These are phyloP conservation scores for Gastrophysa polygoni DNA, from an alignment of 2,888 invertebrate species.

Conservation along the genomic window DNA sequence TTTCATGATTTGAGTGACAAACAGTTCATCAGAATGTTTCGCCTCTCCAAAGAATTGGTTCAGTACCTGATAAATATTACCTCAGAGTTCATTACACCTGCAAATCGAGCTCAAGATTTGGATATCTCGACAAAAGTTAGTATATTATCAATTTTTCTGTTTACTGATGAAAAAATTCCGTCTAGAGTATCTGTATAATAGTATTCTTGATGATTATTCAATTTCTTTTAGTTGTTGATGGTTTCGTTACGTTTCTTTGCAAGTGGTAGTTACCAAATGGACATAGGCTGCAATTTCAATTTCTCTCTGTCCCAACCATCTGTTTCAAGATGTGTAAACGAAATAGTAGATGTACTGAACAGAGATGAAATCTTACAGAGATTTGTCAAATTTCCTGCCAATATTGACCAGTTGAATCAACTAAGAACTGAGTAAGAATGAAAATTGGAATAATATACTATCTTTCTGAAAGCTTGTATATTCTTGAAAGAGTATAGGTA, in stretches of 20 bases:
- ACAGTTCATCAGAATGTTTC: slow-evolving; percentile 8
- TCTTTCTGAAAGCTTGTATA: no score
- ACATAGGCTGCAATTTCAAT: slow-evolving; percentile 4
- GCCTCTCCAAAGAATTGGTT: no score
- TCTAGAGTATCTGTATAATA: no score
- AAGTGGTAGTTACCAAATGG: slow-evolving; percentile 11
- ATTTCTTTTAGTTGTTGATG: slow-evolving; percentile 10
- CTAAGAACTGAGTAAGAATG: slow-evolving; percentile 10
- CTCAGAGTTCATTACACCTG: slow-evolving; percentile 18
- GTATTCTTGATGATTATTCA: slow-evolving; percentile 3
- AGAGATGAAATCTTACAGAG: slow-evolving; percentile 1
- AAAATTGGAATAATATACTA: no score
- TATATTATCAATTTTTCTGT: no score
- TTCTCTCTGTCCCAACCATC: slow-evolving; percentile 11
- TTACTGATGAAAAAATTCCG: no score
- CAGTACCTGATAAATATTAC: no score
- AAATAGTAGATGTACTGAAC: slow-evolving; percentile 7
- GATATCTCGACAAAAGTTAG: slow-evolving; percentile 7
- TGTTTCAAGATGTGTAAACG: slow-evolving; percentile 4
- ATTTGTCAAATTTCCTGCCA: slow-evolving; percentile 11
- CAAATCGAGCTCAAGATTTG: slow-evolving; percentile 9
- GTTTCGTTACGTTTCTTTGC: slow-evolving; percentile 4
- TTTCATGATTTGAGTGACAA: slow-evolving; percentile 3
- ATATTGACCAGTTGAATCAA: slow-evolving; percentile 3
- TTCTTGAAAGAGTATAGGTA: no score